Base-by-base conservation (phyloP, 2,797 vertebrate genomes). In the Phataginus tetradactyla region DNA sequence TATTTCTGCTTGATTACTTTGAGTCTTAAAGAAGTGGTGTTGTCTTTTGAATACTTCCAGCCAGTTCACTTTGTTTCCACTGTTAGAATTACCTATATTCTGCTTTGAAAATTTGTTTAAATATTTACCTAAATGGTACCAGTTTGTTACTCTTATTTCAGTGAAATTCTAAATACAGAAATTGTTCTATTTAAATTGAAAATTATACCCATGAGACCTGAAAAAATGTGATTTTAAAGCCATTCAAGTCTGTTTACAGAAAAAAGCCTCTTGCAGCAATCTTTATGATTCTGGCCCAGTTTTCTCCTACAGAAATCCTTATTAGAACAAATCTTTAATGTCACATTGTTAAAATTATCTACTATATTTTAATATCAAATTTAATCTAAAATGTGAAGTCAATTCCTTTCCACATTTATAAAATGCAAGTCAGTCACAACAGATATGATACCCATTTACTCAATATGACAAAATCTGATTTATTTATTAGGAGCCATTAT, bases 1-100 rank as follows among this genome's bases (percentile, higher is more conserved):
- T 75, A 77, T 45, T 80, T 92, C 29, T 64, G 1, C 21, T 97
- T 21, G 9, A 85, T 55, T 96, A 85, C 37, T 83, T 61, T 27
- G 81, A 39, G 74, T 20, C 18, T 69, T 92, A 37, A 0, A 92
- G 51, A 97, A 97, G 12, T 0, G 75, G 61, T 91, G 23, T 15
- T 63, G 34, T 80, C 5, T 53, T 84, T 53, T 71, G 42, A 42
- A n/a, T 8, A n/a, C 88, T 90, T 96, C 55, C 13, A 94, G 20
- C 9, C 34, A 79, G 23, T 12, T 71, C 51, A 0, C 14, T 86
- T 92, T 83, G 5, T 11, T 87, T 4, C 21, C 0, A 45, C 2
- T 20, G 15, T 78, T 66, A 29, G 78, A 92, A 75, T 15, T 45
- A 83, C 8, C 4, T n/a, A 34, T 32, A 5, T 32, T 53, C 7